phyloP scores from a whole-genome alignment of 2,113 vertebrate species.

The Falcunculus frontatus region DNA sequence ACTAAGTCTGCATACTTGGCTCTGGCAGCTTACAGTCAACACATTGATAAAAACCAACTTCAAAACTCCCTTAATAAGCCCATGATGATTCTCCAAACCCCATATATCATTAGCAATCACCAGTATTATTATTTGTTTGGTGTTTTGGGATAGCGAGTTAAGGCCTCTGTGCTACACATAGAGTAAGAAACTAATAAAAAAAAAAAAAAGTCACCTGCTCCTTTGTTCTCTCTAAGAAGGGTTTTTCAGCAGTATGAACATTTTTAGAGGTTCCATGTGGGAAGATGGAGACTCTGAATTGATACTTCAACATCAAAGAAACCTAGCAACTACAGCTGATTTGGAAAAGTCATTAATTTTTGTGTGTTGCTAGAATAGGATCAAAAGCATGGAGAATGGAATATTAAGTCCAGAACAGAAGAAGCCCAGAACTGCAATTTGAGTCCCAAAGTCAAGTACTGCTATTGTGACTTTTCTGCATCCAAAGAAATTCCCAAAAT shows the following conservation, averaged over 20 bases:
- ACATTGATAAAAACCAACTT: neutral
- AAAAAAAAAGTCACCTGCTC: neutral
- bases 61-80: neutral
- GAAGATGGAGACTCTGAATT: neutral
- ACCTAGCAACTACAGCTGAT: neutral
- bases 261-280: neutral
- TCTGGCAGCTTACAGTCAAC: neutral
- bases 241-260: neutral
- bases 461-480: neutral
- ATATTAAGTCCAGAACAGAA: neutral
- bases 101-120: neutral
- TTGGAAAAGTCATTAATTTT: neutral
- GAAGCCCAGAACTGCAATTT: neutral
- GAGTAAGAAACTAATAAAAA: neutral
- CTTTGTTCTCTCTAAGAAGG: neutral
- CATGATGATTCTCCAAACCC: neutral
- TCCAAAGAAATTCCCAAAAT: neutral
- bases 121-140: neutral
- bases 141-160: neutral
- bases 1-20: neutral
- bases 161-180: neutral
- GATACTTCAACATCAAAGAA: neutral
- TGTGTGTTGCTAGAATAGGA: neutral
- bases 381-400: neutral
- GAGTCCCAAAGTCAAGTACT: neutral